Conservation (phyloP, 2,797 vertebrate species). For the Channa striata region DNA sequence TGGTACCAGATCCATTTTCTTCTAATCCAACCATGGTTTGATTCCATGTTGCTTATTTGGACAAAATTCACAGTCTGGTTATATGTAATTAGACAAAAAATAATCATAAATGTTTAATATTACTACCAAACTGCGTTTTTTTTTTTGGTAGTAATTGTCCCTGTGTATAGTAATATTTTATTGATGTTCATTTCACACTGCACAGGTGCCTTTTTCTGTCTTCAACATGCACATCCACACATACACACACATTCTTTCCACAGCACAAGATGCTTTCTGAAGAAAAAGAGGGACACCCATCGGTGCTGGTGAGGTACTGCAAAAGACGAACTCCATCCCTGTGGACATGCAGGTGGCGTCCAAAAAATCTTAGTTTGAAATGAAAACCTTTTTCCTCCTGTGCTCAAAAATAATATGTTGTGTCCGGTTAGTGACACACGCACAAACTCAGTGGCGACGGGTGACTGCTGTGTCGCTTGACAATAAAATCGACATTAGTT, state of each 20-base stretch:
- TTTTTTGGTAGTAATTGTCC: conserved; percentile 22
- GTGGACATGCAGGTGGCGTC: conserved; percentile 20
- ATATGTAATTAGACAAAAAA: conserved; percentile 4
- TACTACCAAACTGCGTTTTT: not conserved
- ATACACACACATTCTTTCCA: conserved; percentile 44
- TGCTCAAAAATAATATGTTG: too few relatives aligned
- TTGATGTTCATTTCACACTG: conserved; percentile 24
- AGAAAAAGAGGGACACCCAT: conserved; percentile 89
- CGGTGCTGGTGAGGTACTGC: conserved; percentile 77
- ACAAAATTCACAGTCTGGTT: not conserved
- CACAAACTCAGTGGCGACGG: too few relatives aligned
- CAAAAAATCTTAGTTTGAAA: conserved; percentile 2
- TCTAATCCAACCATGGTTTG: not conserved
- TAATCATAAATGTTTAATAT: conserved; percentile 16
- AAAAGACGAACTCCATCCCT: conserved; percentile 13
- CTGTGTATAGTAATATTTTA: conserved; percentile 16
- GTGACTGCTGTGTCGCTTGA: too few relatives aligned
- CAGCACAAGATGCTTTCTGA: conserved; percentile 58
- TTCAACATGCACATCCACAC: conserved; percentile 24
- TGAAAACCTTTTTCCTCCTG: not conserved
- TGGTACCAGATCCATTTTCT: not conserved
- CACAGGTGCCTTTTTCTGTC: conserved; percentile 33
- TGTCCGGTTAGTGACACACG: too few relatives aligned
- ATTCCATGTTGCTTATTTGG: not conserved
- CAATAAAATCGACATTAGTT: not conserved